A percentile compares a stretch with the other conserved stretches of the same genome.
These are phyloP conservation scores for Poecilia velifera DNA, from an alignment of 2,797 vertebrate species.

Conservation along the genomic window DNA sequence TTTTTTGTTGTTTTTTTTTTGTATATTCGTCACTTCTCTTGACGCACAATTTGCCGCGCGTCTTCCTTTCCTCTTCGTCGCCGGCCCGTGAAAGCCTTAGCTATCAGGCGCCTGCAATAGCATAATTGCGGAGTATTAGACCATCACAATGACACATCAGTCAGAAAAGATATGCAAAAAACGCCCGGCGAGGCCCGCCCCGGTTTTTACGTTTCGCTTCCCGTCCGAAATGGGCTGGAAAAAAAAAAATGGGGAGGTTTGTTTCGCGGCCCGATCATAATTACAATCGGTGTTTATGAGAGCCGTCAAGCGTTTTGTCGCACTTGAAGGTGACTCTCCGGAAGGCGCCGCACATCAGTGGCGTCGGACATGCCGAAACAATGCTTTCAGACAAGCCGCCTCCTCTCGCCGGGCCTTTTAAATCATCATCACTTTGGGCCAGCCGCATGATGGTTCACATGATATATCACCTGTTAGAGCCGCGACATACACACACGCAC, in stretches of 20 bases:
- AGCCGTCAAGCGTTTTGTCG: conserved; percentile 73
- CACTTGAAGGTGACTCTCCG: conserved; percentile 80
- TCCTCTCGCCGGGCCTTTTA: conserved; percentile 77
- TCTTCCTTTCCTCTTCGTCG: conserved; percentile 51
- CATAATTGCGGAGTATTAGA: conserved; percentile 81
- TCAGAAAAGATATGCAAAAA: conserved; percentile 69
- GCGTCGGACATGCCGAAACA: conserved; percentile 69
- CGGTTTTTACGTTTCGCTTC: conserved; percentile 71
- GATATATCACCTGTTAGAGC: conserved; percentile 74
- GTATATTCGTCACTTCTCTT: conserved; percentile 74
- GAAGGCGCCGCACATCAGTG: conserved; percentile 61
- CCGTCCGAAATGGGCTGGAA: conserved; percentile 69
- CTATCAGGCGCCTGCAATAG: conserved; percentile 70
- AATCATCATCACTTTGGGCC: conserved; percentile 78
- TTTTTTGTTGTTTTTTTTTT: conserved; percentile 63
- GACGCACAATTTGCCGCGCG: conserved; percentile 58
- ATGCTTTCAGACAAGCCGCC: conserved; percentile 78
- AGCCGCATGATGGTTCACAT: conserved; percentile 69
- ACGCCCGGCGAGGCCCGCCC: conserved; percentile 48
- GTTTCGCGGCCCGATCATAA: conserved; percentile 75
- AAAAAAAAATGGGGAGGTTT: conserved; percentile 62
- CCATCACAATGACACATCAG: conserved; percentile 76
- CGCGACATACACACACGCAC: conserved; percentile 11
- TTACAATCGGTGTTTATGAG: conserved; percentile 80
- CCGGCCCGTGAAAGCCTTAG: conserved; percentile 36